These are phyloP conservation scores for Eolophus roseicapilla DNA, from an alignment of 2,113 vertebrate genomes.

Conservation along the genomic window DNA sequence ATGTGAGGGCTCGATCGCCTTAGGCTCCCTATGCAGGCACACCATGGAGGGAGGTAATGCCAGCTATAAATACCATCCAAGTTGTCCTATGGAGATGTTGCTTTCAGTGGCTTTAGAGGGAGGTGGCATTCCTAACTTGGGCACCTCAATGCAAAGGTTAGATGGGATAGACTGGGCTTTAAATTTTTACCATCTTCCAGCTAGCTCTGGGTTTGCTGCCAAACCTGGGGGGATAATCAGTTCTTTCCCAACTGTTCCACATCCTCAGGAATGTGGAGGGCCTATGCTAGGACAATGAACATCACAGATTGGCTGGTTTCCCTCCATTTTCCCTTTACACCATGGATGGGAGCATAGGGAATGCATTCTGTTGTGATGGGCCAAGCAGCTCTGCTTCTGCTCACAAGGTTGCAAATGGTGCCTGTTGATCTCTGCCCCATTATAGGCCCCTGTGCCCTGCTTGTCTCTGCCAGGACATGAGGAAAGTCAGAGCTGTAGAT, in stretches of 20 bases:
- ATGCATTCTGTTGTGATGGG: neutral
- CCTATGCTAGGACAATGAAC: neutral
- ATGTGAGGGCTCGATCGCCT: neutral
- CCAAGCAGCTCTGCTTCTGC: neutral
- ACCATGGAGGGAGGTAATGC: neutral
- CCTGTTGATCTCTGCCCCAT: neutral
- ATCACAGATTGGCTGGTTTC: neutral
- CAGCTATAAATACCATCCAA: neutral
- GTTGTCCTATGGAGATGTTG: neutral
- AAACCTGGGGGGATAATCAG: neutral
- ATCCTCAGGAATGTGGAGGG: neutral
- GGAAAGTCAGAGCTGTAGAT: neutral
- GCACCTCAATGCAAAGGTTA: neutral
- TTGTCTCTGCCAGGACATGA: neutral
- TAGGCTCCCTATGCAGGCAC: neutral
- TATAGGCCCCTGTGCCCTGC: neutral
- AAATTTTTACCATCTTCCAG: neutral
- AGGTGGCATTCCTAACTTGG: neutral
- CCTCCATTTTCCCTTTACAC: neutral
- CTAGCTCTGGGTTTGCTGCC: neutral
- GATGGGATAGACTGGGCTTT: neutral
- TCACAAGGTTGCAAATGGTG: neutral
- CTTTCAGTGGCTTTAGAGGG: neutral
- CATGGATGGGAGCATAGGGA: neutral
- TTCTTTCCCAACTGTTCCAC: neutral